Base-by-base conservation (phyloP, 2,888 invertebrate species). In the Pinctada fucata region DNA sequence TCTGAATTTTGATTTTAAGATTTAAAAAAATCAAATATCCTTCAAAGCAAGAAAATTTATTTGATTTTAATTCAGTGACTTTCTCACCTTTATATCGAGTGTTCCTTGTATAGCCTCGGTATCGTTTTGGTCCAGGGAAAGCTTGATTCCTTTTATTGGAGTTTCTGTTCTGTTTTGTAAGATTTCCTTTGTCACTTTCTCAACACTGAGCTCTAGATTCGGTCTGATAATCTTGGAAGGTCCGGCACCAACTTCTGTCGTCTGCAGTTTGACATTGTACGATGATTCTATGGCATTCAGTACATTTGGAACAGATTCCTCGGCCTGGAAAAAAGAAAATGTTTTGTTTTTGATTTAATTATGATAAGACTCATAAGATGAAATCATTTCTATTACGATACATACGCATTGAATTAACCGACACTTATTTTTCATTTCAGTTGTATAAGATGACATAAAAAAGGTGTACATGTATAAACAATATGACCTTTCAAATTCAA, bases 261-360 rank as follows among this genome's bases (percentile, higher is more conserved):
- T 10, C 5, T n/a, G 31, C 65, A 65, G 65, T 65, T 65, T 5
- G 31, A 48, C 8, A 48, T 69, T 10, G 10, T 69, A 5, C 47
- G 69, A 3, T 45, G 48, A 48, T 2, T 70, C 66, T 3, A 80
- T 70, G 3, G 74, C 45, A 6, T 16, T 16, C 49, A 74, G 47
- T 2, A 76, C 48, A 8, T 80, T 75, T 2, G 51, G 63, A 13
- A 73, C 49, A 13, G 51, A 74, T 4, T 66, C 63, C 16, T 77
- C 63, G 50, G 77, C 76, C 80, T 80, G 71, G 49, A 75, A 68
- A 66, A 31, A 31, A 31, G 31, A 31, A 31, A 31, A 31, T 31
- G 31, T 31, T 31, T 1, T 31, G 31, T 31, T 31, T 31, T 31
- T 31, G 31, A 31, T 31, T 31, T 31, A 31, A 31, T 31, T 31